phyloP scores from a whole-genome alignment of 2,797 vertebrate species.

The Acipenser transmontanus region DNA sequence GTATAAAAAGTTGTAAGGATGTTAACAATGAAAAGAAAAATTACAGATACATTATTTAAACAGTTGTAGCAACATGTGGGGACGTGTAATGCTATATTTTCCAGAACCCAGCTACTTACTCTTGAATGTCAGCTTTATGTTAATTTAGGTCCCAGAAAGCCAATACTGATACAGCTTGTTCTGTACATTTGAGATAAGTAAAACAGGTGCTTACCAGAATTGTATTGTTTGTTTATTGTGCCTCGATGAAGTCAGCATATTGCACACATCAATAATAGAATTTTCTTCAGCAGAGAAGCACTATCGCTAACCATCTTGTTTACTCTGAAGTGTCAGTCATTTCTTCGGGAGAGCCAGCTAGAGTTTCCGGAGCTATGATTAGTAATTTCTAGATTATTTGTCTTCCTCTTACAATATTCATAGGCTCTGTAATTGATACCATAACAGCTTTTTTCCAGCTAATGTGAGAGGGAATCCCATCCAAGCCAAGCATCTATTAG shows the following conservation, averaged over 20 bases:
- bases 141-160: neutral
- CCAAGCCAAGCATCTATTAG: conserved; percentile 43
- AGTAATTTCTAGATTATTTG: conserved; percentile 51
- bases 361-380: conserved; percentile 55
- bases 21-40: no score
- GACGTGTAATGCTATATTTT: no score
- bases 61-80: no score
- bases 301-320: conserved; percentile 35
- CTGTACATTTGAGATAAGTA: neutral
- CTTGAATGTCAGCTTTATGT: neutral
- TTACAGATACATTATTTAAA: no score
- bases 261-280: conserved; percentile 27
- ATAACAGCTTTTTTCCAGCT: conserved; percentile 37
- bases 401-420: conserved; percentile 59
- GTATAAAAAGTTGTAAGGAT: no score
- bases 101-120: no score
- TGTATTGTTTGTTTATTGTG: conserved; percentile 17
- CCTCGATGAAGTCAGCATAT: conserved; percentile 27
- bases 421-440: conserved; percentile 47
- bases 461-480: conserved; percentile 33
- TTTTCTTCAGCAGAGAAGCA: conserved; percentile 40
- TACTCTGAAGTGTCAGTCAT: conserved; percentile 44
- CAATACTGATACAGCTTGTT: neutral
- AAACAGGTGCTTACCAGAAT: neutral
- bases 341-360: conserved; percentile 42